Base-by-base conservation (phyloP, 2,888 invertebrate genomes). In the Lepidonotus clava region DNA sequence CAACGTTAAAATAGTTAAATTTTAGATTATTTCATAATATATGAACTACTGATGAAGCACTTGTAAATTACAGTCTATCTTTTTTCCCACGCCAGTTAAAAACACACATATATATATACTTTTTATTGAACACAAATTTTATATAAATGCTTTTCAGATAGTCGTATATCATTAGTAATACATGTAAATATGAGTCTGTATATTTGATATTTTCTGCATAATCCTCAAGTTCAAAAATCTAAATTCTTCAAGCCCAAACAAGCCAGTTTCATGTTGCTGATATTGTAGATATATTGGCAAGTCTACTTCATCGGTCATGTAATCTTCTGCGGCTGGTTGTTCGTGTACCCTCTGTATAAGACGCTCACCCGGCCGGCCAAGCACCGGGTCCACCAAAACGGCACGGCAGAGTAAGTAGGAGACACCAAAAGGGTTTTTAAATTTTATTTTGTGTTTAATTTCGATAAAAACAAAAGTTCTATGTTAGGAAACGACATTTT, bases 231-330 rank as follows among this genome's bases (percentile, higher is more conserved):
- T 28, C 24, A 46, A 28, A 51, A 53, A n/a, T n/a, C 61, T 56
- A 24, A 34, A 83, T 40, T 40, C 11, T 80, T 41, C 14, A 4
- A 41, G 21, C 18, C 18, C n/a, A 24, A 38, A 34, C 14, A 80
- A 80, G 21, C 38, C 32, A 38, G 21, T 80, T 11, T 36, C 18
- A 6, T 36, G 28, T 2, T 24, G 32, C 11, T 38, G 18, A 24
- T 5, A 5, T 61, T 86, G 28, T 32, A 83, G 83, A 61, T 86
- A 8, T 86, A 66, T 56, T 53, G 66, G 51, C 86, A 89, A 88
- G 88, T 89, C 28, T 89, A 88, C 84, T 87, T 85, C 40, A 18
- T 87, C 36, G 86, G 87, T n/a, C 88, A 88, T 66, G 46, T 88
- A 51, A 6, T 86, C 32, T 85, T 88, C 66, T 38, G 61, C 24